These are phyloP conservation scores for Leucoptera coffeella DNA, from an alignment of 2,888 invertebrate species.

Conservation along the genomic window DNA sequence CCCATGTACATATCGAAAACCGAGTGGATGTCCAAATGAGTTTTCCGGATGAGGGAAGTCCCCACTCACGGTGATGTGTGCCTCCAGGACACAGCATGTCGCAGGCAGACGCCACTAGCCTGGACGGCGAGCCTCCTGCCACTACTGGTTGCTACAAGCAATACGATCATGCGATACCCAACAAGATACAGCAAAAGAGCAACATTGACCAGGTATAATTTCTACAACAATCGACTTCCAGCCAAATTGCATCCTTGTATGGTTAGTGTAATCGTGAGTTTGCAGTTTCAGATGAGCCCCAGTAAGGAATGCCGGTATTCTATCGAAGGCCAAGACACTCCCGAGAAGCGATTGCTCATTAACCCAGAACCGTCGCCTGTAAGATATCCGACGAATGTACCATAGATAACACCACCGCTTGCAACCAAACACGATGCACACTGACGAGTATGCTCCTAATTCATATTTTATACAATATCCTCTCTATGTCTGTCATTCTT, in stretches of 20 bases:
- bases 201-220: no score
- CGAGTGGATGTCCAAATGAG: constrained; percentile 12
- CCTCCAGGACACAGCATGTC: constrained; percentile 85
- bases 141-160: constrained; percentile 73
- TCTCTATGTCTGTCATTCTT: no score
- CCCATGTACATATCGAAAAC: not conserved
- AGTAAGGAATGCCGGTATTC: constrained; percentile 42
- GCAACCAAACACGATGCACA: no score
- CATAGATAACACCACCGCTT: no score
- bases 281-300: constrained; percentile 47
- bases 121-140: constrained; percentile 70
- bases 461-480: no score
- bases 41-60: constrained; percentile 12
- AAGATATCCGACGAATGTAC: no score
- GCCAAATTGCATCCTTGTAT: not conserved
- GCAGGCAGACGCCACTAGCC: constrained; percentile 81
- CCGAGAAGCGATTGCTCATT: constrained; percentile 49
- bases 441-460: no score
- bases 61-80: constrained; percentile 47
- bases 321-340: constrained; percentile 33
- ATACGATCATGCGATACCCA: constrained; percentile 61
- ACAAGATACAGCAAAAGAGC: constrained; percentile 30
- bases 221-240: no score
- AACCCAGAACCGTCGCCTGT: constrained; percentile 47
- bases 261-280: constrained; percentile 26